A percentile compares a stretch with the other conserved stretches of the same genome.
Conservation (phyloP, 2,888 invertebrate species). For the Zaprionus bogoriensis region DNA sequence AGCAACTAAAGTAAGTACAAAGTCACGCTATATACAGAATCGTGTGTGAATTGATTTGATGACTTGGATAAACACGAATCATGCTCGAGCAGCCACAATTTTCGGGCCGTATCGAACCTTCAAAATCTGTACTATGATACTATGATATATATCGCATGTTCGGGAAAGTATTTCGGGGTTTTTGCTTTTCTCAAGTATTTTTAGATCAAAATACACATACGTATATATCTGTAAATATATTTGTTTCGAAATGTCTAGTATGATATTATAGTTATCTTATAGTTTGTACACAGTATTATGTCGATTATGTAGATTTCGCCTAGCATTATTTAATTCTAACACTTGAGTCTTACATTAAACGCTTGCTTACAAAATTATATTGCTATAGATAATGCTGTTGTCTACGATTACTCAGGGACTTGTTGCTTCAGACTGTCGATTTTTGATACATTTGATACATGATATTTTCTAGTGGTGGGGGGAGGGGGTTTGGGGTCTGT, state of each 20-base stretch:
- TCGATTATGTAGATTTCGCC: background rate
- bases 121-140: background rate
- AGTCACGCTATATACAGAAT: constrained; percentile 40
- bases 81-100: constrained; percentile 11
- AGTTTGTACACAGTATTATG: no score
- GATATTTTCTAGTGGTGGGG: no score
- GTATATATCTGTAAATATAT: constrained; percentile 4
- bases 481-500: no score
- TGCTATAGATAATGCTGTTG: no score
- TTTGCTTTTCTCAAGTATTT: background rate
- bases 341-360: constrained; percentile 43
- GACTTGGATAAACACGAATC: constrained; percentile 43
- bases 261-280: no score
- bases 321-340: constrained; percentile 26
- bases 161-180: background rate
- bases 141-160: background rate
- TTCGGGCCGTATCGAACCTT: no score
- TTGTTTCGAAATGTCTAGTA: no score
- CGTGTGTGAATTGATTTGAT: constrained; percentile 66
- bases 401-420: no score
- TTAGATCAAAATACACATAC: background rate
- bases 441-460: constrained; percentile 19
- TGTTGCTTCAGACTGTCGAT: constrained; percentile 69
- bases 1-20: constrained; percentile 11
- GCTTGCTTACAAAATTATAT: constrained; percentile 30